Evolutionary conservation across 2,113 vertebrate species (phyloP), one percentile per base, ranked within the genome.

Genomic region (Leptobrachium leishanense): DNA sequence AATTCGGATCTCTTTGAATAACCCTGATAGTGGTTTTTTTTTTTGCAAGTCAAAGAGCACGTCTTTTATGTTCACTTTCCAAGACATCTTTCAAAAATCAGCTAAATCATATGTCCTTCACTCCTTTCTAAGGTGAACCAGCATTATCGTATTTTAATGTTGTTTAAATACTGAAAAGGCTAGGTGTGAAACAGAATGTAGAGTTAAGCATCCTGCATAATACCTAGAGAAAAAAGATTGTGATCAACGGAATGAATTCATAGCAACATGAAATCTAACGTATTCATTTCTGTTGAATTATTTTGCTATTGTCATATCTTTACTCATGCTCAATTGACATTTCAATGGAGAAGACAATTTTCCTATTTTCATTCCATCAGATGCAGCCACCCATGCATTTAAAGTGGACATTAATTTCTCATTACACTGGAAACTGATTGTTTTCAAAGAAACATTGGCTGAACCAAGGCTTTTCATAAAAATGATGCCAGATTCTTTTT

Each of bases 401-500:
- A 68, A 82, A 83, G 84, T 85, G 65, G 39, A 68, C 64, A 81
- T 75, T 72, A 77, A 81, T 75, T 85, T 85, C 84, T 85, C 82
- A 81, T 87, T 85, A 84, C 65, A 43, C 43, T 55, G 43, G 0
- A 5, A 89, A 88, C 81, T 84, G 74, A 74, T 71, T 84, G 57
- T 82, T 90, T 88, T 87, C 81, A n/a, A 89, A 81, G 84, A 81
- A 83, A 82, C 79, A 82, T 82, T 77, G 77, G 79, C 79, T 79
- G 81, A 88, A 81, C 87, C 78, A 84, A 3, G 8, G 50, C 6
- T 50, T 50, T 50, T 50, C 8, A 50, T 50, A 8, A 50, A 8
- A 50, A 50, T 50, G 4, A 8, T 50, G 46, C 8, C 8, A 5
- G 4, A 50, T 50, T 8, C 46, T 5, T 50, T 50, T 46, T 50